A percentile compares a stretch with the other conserved stretches of the same genome.
These are phyloP conservation scores for Thamnophis elegans DNA, from an alignment of 2,797 vertebrate species.

Conservation along the genomic window DNA sequence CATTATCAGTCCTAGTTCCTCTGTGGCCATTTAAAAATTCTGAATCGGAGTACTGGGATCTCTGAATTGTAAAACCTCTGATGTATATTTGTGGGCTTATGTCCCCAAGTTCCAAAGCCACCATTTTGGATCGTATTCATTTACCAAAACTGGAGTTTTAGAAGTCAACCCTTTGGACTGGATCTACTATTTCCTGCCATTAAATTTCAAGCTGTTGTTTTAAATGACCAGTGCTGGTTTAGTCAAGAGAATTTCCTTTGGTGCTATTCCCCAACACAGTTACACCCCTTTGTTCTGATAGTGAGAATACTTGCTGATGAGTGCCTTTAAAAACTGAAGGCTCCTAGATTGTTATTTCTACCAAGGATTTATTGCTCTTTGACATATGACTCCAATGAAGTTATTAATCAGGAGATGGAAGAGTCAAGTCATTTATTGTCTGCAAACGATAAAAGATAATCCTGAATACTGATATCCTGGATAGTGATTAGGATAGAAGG, in stretches of 20 bases:
- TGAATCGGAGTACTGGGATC: neutral
- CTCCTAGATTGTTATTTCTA: conserved; percentile 14
- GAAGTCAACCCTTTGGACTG: neutral
- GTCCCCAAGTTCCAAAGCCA: neutral
- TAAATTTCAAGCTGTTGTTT: neutral
- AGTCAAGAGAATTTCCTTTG: neutral
- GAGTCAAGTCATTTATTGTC: neutral
- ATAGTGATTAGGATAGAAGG: conserved; percentile 12
- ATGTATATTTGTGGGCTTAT: neutral
- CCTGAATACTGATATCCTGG: neutral
- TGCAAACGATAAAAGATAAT: conserved; percentile 32
- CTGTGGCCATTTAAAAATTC: neutral
- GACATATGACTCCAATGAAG: conserved; percentile 4
- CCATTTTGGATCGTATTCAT: neutral
- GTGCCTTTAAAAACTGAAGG: neutral
- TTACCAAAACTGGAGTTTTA: neutral
- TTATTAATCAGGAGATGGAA: conserved; percentile 44
- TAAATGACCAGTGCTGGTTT: neutral
- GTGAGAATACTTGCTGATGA: neutral
- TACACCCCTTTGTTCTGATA: neutral
- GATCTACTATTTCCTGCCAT: neutral
- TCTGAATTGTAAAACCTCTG: neutral
- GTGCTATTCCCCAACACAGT: neutral
- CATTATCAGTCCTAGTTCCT: neutral
- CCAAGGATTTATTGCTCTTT: conserved; percentile 48